phyloP scores from a whole-genome alignment of 1,140 invertebrate genomes.

The Cotesia typhae region DNA sequence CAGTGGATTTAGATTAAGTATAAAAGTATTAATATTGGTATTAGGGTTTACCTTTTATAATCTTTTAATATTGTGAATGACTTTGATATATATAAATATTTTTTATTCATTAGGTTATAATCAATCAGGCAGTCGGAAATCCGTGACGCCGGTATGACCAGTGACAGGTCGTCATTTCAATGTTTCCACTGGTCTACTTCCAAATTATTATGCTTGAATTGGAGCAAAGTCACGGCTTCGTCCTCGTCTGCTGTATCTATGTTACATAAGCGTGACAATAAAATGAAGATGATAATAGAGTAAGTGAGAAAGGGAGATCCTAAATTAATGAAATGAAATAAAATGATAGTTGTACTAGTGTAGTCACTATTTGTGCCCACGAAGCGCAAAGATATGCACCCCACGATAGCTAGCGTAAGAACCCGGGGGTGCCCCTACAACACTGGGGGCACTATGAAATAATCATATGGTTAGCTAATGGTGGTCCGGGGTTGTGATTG shows the following conservation, averaged over 20 bases:
- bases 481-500: conserved; percentile 56
- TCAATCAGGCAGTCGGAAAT: conserved; percentile 22
- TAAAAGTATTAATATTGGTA: no score
- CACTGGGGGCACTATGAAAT: conserved; percentile 59
- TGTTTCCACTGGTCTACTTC: conserved; percentile 9
- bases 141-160: conserved; percentile 13
- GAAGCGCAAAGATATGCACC: conserved; percentile 61
- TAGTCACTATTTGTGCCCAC: conserved; percentile 5
- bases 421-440: not conserved
- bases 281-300: not conserved
- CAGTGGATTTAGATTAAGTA: no score
- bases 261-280: no score
- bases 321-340: not conserved
- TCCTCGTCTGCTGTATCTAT: not conserved
- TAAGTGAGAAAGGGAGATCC: not conserved
- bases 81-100: not conserved
- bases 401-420: conserved; percentile 38
- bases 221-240: conserved; percentile 13
- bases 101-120: conserved; percentile 4
- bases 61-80: not conserved
- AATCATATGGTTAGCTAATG: conserved; percentile 68
- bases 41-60: conserved; percentile 1
- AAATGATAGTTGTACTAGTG: not conserved
- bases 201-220: conserved; percentile 20
- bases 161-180: conserved; percentile 14